Percentiles rank a stretch among this genome's conserved stretches.
phyloP scores from a whole-genome alignment of 2,113 vertebrate genomes.

The Campylomormyrus tamandua region DNA sequence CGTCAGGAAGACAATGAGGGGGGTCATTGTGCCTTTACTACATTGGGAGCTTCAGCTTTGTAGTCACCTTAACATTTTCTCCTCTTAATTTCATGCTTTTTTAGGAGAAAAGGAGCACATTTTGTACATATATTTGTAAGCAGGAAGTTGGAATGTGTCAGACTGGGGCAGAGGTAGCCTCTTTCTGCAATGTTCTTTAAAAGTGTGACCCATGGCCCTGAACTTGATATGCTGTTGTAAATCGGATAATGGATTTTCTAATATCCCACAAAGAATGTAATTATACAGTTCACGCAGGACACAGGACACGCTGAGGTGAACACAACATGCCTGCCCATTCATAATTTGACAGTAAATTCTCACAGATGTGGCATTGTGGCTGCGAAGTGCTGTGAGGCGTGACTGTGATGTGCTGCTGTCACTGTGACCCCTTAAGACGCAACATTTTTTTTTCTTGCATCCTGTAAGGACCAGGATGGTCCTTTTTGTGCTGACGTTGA shows the following conservation, averaged over 20 bases:
- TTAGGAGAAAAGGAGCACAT: neutral
- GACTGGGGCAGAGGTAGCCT: neutral
- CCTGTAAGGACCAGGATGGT: neutral
- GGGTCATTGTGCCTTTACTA: neutral
- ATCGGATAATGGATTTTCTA: neutral
- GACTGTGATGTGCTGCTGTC: neutral
- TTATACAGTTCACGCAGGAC: neutral
- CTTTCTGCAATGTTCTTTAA: neutral
- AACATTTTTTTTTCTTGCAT: neutral
- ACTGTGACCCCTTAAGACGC: neutral
- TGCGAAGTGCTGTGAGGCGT: neutral
- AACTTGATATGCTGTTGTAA: neutral
- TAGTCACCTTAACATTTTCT: neutral
- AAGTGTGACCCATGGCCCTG: neutral
- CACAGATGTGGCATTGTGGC: neutral
- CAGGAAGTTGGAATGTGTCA: neutral
- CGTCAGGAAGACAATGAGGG: neutral
- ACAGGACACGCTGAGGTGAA: neutral
- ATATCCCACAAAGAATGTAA: neutral
- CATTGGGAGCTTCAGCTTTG: neutral
- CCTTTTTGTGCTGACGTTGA: neutral
- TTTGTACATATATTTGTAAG: neutral
- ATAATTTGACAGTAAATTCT: neutral
- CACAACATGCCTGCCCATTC: neutral
- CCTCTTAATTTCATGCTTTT: neutral